These are phyloP conservation scores for Muscicapa comitata DNA, from an alignment of 2,797 vertebrate species.

Conservation along the genomic window DNA sequence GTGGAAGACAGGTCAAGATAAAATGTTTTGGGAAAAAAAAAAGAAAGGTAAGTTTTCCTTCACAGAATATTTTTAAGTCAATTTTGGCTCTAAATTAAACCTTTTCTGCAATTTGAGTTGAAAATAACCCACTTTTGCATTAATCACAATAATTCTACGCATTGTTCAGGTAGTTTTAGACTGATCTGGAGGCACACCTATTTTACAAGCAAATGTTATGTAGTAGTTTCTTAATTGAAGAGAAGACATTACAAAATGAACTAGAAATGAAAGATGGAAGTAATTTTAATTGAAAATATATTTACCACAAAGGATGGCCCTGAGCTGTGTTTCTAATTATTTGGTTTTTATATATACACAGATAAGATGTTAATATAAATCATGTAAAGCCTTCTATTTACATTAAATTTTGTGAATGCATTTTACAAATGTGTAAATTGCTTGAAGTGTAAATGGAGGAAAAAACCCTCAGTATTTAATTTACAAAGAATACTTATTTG, in stretches of 20 bases:
- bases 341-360: not conserved
- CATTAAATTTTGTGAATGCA: not conserved
- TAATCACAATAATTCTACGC: not conserved
- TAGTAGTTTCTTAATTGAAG: not conserved
- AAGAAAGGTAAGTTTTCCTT: not conserved
- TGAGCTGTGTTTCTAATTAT: not conserved
- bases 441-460: not conserved
- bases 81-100: not conserved
- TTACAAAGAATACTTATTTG: not conserved
- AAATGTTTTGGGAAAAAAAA: not conserved
- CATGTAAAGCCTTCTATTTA: not conserved
- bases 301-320: not conserved
- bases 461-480: not conserved
- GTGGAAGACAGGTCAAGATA: slow-evolving; percentile 52
- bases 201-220: not conserved
- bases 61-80: not conserved
- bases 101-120: not conserved
- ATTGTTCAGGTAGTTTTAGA: not conserved
- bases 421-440: not conserved
- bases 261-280: not conserved
- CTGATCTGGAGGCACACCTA: not conserved
- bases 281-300: not conserved
- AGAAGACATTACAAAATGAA: not conserved
- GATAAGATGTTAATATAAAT: not conserved
- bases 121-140: not conserved